Evolutionary conservation across 1,140 invertebrate species (phyloP), one percentile per base, ranked within the genome.

Genomic region (Drosophila pseudoobscura): DNA sequence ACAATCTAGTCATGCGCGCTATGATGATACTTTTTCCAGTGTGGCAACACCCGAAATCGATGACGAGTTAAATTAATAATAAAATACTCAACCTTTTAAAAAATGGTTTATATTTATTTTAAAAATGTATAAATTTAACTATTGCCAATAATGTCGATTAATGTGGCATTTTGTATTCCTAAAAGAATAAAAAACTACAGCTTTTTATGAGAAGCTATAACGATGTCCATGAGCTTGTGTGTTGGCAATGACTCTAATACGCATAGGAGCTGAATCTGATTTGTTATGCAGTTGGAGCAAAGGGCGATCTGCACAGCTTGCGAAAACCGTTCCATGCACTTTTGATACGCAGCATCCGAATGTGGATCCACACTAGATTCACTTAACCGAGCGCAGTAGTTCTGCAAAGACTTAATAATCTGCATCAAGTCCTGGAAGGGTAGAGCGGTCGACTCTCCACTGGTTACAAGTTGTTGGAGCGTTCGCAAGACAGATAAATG

Each of bases 251-350:
- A 92, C 61, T 93, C 92, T 13, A 95, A 68, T 9, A 92, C 84
- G 35, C 92, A 92, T 0, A 95, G 91, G 9, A 95, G 82, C 59
- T 94, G 94, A 49, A 93, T 93, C 11, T 94, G 94, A 89, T 96
- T 96, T 41, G 95, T 96, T 87, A 96, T 94, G 91, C 95, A 96
- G 61, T 95, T 95, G 9, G 94, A 94, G 47, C 94, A 93, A 46
- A 96, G 91, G 0, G 95, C 94, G 11, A 96, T 94, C 90, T 96
- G 96, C 1, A 96, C 93, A 9, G 95, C 94, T 91, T 97, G 96
- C 0, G 95, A 95, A 39, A 96, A 93, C 82, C 96, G 93, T 80
- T 96, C 95, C 63, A 97, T 91, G 55, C 93, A 93, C 35, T 93
- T 92, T 83, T 94, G 92, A 58, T 93, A 91, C 45, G 72, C 75